A percentile compares a stretch with the other conserved stretches of the same genome.
Evolutionary conservation across 2,888 invertebrate genomes (phyloP).

Genomic region (Serripes groenlandicus): DNA sequence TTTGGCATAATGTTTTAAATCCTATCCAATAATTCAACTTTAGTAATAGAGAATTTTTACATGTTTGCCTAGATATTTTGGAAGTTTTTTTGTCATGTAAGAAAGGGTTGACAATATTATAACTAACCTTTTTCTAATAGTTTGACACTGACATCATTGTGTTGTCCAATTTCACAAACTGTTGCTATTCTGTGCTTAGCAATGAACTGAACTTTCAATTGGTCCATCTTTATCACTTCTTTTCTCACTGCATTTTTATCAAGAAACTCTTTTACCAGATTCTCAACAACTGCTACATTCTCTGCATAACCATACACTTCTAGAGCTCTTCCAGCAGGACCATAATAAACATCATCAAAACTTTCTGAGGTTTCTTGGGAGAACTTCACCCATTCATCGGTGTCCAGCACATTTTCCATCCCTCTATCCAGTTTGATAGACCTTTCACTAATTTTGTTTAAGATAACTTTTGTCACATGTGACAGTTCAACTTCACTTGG

Average conservation of each 20-base stretch:
- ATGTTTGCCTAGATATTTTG: too few relatives aligned
- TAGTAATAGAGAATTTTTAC: too few relatives aligned
- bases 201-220: conserved; percentile 30
- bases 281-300: conserved; percentile 11
- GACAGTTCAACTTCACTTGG: not conserved
- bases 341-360: conserved; percentile 20
- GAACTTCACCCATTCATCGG: conserved; percentile 25
- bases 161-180: not conserved
- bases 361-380: conserved; percentile 33
- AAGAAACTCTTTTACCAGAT: conserved; percentile 31
- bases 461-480: not conserved
- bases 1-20: too few relatives aligned
- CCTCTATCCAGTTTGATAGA: not conserved
- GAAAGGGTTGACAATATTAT: not conserved
- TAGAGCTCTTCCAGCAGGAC: not conserved
- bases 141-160: not conserved
- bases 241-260: conserved; percentile 27
- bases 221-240: conserved; percentile 6
- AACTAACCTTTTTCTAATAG: not conserved
- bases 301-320: conserved; percentile 34
- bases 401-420: not conserved
- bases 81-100: too few relatives aligned
- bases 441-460: conserved; percentile 6
- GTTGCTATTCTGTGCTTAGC: conserved; percentile 1
- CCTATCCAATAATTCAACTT: too few relatives aligned